Conservation (phyloP, 2,888 invertebrate species). For the Troides helena region DNA sequence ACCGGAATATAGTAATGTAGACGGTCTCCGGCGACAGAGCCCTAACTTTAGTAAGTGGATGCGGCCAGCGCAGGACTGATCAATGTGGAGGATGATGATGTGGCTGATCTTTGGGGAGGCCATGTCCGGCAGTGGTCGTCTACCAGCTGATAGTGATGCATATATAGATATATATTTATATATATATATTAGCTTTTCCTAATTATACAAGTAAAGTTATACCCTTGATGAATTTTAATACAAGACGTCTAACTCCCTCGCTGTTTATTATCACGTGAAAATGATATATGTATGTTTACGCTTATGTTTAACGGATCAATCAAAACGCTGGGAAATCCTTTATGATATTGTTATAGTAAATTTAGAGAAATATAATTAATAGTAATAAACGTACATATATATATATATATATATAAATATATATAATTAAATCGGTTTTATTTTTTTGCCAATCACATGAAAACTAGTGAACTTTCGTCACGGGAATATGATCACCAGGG, state of each 20-base stretch:
- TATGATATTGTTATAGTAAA: neutral
- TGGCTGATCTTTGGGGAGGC: no score
- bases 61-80: no score
- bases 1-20: no score
- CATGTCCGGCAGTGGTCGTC: no score
- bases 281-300: slow-evolving; percentile 23
- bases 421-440: neutral
- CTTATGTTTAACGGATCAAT: slow-evolving; percentile 19
- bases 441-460: no score
- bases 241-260: slow-evolving; percentile 12
- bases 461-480: no score
- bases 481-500: no score
- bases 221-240: slow-evolving; percentile 13
- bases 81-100: no score
- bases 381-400: neutral
- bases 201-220: neutral
- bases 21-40: no score
- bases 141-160: no score
- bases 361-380: neutral
- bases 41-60: no score
- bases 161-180: no score
- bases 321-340: slow-evolving; percentile 3
- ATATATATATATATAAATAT: neutral
- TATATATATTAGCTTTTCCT: neutral
- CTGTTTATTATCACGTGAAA: slow-evolving; percentile 13